Conservation (phyloP, 1,140 invertebrate genomes). For the Nymphalis io region DNA sequence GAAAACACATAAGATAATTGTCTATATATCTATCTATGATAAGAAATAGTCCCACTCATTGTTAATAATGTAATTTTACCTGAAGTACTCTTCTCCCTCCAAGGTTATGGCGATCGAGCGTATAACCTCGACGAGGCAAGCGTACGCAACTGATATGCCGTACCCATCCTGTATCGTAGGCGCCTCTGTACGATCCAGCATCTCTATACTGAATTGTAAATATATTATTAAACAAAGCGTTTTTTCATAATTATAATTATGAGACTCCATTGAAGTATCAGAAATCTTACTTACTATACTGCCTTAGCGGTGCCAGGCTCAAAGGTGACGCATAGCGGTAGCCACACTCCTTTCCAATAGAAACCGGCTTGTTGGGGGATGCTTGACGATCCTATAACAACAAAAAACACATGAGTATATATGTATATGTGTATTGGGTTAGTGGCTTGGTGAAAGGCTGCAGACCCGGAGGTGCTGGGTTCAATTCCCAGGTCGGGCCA, state of each 20-base stretch:
- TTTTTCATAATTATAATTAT: too few relatives aligned
- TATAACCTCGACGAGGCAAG: conserved; percentile 94
- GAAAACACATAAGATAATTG: too few relatives aligned
- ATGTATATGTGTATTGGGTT: too few relatives aligned
- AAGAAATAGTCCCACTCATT: too few relatives aligned
- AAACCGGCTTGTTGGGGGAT: conserved; percentile 95
- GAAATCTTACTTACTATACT: conserved; percentile 87
- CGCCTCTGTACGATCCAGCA: conserved; percentile 97
- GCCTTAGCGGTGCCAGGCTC: conserved; percentile 93
- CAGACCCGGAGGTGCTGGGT: too few relatives aligned
- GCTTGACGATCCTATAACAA: conserved; percentile 79
- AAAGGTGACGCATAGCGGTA: conserved; percentile 92
- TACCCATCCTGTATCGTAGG: conserved; percentile 96
- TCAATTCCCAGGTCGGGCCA: too few relatives aligned
- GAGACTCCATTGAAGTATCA: background rate
- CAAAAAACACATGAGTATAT: too few relatives aligned
- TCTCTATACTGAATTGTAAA: conserved; percentile 88
- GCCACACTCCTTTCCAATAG: conserved; percentile 94
- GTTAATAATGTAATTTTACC: conserved; percentile 44
- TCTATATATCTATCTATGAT: too few relatives aligned
- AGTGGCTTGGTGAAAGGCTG: too few relatives aligned
- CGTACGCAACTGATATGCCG: conserved; percentile 96
- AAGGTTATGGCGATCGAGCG: conserved; percentile 88
- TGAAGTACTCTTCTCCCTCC: conserved; percentile 81
- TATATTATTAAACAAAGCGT: conserved; percentile 15